Conservation (phyloP, 2,113 vertebrate genomes). For the Caretta caretta region DNA sequence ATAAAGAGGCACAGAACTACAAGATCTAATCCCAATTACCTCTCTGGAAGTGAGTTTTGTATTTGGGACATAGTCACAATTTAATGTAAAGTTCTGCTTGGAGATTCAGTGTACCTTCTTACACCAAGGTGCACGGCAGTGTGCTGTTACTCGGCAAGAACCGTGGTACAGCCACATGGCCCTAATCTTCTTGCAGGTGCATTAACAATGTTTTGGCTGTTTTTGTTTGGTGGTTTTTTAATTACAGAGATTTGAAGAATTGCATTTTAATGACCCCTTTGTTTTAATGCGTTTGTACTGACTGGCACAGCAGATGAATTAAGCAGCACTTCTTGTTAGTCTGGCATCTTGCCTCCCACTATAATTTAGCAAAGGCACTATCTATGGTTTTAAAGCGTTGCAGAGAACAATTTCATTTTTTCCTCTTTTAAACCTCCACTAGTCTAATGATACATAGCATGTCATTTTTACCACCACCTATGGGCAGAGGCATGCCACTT, state of each 20-base stretch:
- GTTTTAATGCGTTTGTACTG: background rate
- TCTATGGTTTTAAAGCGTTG: background rate
- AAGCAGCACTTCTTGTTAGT: background rate
- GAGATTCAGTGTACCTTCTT: background rate
- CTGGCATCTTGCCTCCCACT: background rate
- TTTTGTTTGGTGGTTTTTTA: background rate
- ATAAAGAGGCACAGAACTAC: background rate
- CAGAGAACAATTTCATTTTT: background rate
- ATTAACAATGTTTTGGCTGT: background rate
- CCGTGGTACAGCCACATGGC: background rate
- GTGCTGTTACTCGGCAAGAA: fast-evolving
- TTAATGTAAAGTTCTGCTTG: background rate
- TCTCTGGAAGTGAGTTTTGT: fast-evolving
- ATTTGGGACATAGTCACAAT: background rate
- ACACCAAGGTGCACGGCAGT: fast-evolving
- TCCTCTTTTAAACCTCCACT: background rate
- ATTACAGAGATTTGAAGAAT: background rate
- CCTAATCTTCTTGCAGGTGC: background rate
- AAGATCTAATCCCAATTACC: fast-evolving
- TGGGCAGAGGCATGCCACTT: constrained; percentile 10
- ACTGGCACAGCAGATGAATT: background rate
- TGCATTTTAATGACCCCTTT: background rate
- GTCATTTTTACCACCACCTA: constrained; percentile 36
- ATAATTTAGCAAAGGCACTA: background rate
- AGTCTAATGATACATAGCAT: constrained; percentile 4